Percentiles rank a stretch among this genome's conserved stretches.
Evolutionary conservation across 2,797 vertebrate species (phyloP).

Genomic region (Petrocephalus schoutedeni): DNA sequence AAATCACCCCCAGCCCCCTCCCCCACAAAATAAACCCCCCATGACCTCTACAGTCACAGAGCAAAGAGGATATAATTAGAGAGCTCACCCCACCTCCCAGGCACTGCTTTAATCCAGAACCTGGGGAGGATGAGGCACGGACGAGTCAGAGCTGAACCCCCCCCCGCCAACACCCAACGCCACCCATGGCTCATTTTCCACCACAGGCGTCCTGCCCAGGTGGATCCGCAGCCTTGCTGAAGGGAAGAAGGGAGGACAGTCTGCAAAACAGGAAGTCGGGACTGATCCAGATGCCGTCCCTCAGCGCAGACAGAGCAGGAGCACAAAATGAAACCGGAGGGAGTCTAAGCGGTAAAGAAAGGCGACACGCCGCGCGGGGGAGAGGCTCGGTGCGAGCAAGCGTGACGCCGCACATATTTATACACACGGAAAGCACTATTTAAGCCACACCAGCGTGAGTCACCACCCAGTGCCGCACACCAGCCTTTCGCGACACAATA

Average conservation of each 20-base stretch:
- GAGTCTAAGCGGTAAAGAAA: not conserved
- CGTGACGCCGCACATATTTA: not conserved
- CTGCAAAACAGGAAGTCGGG: not conserved
- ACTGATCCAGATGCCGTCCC: not conserved
- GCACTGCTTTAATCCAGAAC: not conserved
- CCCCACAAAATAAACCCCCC: not conserved
- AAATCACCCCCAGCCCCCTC: not conserved
- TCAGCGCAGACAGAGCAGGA: not conserved
- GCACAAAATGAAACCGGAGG: not conserved
- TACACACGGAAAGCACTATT: conserved; percentile 7
- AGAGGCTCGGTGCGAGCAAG: not conserved
- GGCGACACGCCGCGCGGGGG: not conserved
- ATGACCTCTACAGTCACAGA: not conserved
- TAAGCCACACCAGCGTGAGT: not conserved
- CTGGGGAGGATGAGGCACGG: not conserved
- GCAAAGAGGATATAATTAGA: not conserved
- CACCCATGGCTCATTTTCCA: not conserved
- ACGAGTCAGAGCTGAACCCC: not conserved
- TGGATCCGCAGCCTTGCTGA: not conserved
- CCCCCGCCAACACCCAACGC: not conserved
- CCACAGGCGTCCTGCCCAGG: not conserved
- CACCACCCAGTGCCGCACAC: not conserved
- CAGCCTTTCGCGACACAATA: not conserved
- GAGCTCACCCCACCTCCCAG: not conserved
- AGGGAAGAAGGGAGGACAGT: not conserved